Percentiles rank a stretch among this genome's conserved stretches.
Evolutionary conservation across 2,888 invertebrate genomes (phyloP).

Genomic region (Lasioglossum marginatum): DNA sequence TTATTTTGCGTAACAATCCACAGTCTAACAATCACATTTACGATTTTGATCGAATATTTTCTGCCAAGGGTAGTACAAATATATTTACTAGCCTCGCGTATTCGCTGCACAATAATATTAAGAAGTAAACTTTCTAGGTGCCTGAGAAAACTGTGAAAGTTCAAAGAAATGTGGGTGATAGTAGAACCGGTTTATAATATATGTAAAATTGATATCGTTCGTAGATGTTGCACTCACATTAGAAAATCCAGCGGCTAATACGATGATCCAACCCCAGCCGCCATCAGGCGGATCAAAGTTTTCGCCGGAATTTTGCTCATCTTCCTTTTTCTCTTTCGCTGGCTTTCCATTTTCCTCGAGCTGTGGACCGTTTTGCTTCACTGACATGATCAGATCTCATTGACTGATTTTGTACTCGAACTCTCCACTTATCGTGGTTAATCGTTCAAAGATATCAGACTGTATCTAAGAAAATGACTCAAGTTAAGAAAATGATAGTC

Average conservation of each 20-base stretch:
- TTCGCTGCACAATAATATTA: not conserved
- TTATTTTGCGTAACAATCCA: not conserved
- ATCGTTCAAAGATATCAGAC: not conserved
- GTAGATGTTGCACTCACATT: conserved; percentile 87
- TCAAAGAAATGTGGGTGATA: not conserved
- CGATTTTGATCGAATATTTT: not conserved
- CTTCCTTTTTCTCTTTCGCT: not conserved
- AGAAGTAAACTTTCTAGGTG: not conserved
- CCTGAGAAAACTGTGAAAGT: not conserved
- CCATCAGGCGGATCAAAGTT: conserved; percentile 90
- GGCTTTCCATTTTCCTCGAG: not conserved
- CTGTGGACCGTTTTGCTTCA: not conserved
- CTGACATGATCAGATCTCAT: conserved; percentile 17
- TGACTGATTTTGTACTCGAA: not conserved
- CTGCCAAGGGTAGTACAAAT: not conserved
- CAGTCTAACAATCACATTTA: not conserved
- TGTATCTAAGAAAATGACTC: not conserved
- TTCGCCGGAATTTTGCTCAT: not conserved
- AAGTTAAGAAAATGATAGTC: not conserved
- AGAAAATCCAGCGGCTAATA: conserved; percentile 89
- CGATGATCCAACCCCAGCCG: conserved; percentile 92
- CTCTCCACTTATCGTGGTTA: not conserved
- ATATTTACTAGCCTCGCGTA: not conserved
- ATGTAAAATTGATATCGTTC: not conserved
- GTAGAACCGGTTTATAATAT: not conserved